Evolutionary conservation across 2,888 invertebrate species (phyloP).

Genomic region (Torymus tubicola): DNA sequence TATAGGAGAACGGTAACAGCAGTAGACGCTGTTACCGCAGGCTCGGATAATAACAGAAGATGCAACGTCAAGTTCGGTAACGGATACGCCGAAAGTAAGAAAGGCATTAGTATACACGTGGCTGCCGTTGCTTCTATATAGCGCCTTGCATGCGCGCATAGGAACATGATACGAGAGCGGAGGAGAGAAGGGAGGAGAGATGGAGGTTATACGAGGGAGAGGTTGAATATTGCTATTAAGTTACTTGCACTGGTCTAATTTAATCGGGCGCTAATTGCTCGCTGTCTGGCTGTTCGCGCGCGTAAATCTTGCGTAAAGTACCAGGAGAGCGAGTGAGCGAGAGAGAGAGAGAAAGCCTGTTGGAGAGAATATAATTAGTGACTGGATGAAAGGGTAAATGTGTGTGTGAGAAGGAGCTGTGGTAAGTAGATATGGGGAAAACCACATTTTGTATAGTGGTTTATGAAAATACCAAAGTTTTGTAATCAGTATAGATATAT

Average conservation of each 20-base stretch:
- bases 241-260: conserved; percentile 46
- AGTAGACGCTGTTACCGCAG: too few species aligned
- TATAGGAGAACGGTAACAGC: neutral
- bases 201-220: too few species aligned
- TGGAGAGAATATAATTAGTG: conserved; percentile 31
- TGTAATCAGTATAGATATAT: too few species aligned
- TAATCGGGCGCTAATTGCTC: conserved; percentile 53
- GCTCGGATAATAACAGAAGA: conserved; percentile 6
- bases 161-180: conserved; percentile 42
- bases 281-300: conserved; percentile 17
- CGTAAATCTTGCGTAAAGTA: conserved; percentile 32
- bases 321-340: too few species aligned
- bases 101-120: neutral
- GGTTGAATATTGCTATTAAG: conserved; percentile 37
- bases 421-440: too few species aligned
- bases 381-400: too few species aligned
- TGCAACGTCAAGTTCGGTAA: conserved; percentile 23
- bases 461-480: too few species aligned
- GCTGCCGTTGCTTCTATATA: too few species aligned
- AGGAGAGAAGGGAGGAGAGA: conserved; percentile 9
- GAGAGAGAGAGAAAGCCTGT: neutral
- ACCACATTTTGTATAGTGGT: too few species aligned
- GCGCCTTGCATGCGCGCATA: neutral
- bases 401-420: too few species aligned
- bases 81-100: conserved; percentile 10